phyloP scores from a whole-genome alignment of 37 sponge, comb jelly and placozoan genomes.

The Theonella swinhoei region DNA sequence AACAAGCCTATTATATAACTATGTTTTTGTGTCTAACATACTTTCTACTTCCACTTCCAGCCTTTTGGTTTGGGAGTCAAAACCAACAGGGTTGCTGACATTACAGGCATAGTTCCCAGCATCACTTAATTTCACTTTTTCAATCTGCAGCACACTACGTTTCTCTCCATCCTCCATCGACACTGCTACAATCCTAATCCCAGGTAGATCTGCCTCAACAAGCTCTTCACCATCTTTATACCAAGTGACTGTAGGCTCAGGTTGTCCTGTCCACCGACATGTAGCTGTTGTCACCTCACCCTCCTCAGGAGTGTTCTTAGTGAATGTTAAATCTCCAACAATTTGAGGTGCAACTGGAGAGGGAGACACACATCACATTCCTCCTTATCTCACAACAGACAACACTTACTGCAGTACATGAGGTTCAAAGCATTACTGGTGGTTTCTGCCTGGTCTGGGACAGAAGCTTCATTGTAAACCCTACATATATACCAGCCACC shows the following conservation, averaged over 20 bases:
- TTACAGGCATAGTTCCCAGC: constrained; percentile 18
- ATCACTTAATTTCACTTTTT: neutral
- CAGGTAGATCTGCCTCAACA: neutral
- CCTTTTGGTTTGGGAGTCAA: neutral
- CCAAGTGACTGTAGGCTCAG: constrained; percentile 24
- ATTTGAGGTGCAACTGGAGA: constrained; percentile 11
- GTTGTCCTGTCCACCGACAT: constrained; percentile 17
- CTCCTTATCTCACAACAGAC: too few relatives aligned
- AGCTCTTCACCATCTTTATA: neutral
- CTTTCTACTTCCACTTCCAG: constrained; percentile 5
- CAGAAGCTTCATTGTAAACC: too few relatives aligned
- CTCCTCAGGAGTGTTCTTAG: neutral
- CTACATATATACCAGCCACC: too few relatives aligned
- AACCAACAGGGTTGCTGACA: neutral
- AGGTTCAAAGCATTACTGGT: too few relatives aligned
- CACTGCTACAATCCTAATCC: neutral
- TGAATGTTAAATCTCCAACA: neutral
- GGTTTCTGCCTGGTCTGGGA: too few relatives aligned
- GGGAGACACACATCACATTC: too few relatives aligned
- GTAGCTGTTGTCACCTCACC: neutral
- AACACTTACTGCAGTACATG: too few relatives aligned
- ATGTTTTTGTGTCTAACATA: too few relatives aligned
- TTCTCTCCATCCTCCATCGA: neutral
- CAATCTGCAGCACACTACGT: neutral
- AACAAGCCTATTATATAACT: too few relatives aligned